These are phyloP conservation scores for Oscheius sp. DNA, from an alignment of 2,888 invertebrate genomes.

Conservation along the genomic window DNA sequence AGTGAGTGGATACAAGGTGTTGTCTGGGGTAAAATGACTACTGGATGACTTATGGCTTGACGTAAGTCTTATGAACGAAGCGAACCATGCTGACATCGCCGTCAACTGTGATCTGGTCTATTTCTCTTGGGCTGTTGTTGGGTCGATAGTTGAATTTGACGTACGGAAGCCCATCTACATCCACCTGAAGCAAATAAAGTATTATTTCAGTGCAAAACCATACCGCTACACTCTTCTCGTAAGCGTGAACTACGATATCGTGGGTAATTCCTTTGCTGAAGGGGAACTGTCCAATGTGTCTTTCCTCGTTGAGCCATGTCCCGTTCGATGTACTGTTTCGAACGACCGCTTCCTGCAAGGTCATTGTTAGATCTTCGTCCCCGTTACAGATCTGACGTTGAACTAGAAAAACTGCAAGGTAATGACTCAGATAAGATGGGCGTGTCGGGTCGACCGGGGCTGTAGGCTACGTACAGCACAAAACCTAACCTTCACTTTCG, in stretches of 20 bases:
- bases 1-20: no score
- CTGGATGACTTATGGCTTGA: background rate
- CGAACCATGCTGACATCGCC: constrained; percentile 60
- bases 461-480: background rate
- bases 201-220: background rate
- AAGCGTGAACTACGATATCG: constrained; percentile 59
- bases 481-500: constrained; percentile 36
- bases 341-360: constrained; percentile 58
- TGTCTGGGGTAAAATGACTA: no score
- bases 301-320: constrained; percentile 63
- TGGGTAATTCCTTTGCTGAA: constrained; percentile 65
- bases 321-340: constrained; percentile 60
- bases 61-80: constrained; percentile 47
- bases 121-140: constrained; percentile 45
- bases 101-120: constrained; percentile 50
- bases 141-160: constrained; percentile 58
- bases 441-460: background rate
- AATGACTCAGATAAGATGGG: constrained; percentile 3
- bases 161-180: constrained; percentile 60
- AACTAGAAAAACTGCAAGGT: background rate
- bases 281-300: constrained; percentile 59
- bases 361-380: background rate
- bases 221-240: constrained; percentile 56
- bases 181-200: constrained; percentile 44
- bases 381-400: background rate